Base-by-base conservation (phyloP, 2,888 invertebrate species). In the Noctuana brunneofusca region DNA sequence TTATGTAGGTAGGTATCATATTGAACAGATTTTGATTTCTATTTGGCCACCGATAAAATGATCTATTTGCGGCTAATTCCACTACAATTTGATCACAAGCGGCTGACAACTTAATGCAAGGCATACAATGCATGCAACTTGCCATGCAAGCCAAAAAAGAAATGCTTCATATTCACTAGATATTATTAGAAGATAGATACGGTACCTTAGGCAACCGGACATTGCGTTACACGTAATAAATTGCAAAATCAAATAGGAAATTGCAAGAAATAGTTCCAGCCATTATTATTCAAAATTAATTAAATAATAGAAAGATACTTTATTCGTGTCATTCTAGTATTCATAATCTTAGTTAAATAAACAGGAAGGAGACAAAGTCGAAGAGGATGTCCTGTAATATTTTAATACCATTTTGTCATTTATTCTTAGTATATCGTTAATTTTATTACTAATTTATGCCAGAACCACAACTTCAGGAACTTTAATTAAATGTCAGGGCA, bases 351-450 rank as follows among this genome's bases (percentile, higher is more conserved):
- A 24, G 24, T 30, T 30, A 30, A 48, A 6, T 24, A 49, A 16
- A 16, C 50, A 27, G 50, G 50, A 50, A 50, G 16, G 16, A 3
- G 18, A 43, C 38, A 49, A 46, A n/a, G n/a, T 48, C 5, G 32
- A n/a, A 27, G 6, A 49, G 49, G 49, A 50, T 16, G 30, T 50
- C 50, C 50, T 50, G 43, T 43, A 43, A 43, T 43, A 14, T 43
- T 18, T 18, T 14, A 18, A 16, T 8, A 43, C 6, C 16, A 16
- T 43, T 35, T 35, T 24, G 30, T 5, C 38, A n/a, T 38, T 38
- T 38, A 38, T 38, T 38, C 1, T n/a, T n/a, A 38, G 38, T 38
- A 38, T 3, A 41, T 16, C 41, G 24, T 24, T 1, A 53, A 53
- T 35, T 20, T 20, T 35, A 35, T 53, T 20, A 35, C 53, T 35